Evolutionary conservation across 2,888 invertebrate genomes (phyloP), one percentile per base, ranked within the genome.

Genomic region (Reticulitermes lucifugus): DNA sequence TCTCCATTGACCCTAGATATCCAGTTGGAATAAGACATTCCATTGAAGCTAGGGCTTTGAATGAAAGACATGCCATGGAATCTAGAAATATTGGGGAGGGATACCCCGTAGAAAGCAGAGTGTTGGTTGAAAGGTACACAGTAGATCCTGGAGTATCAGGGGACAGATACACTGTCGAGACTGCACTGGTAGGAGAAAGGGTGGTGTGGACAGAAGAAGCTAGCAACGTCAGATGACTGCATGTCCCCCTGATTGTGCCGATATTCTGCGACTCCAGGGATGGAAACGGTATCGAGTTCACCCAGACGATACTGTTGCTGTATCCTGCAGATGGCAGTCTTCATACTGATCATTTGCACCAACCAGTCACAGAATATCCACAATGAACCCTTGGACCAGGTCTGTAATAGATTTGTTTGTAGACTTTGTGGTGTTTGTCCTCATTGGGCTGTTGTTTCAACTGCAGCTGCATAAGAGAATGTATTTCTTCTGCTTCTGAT

Each of bases 221-320:
- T 70, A 81, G 70, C 25, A 65, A 60, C 25, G 21, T 81, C 43
- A 81, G 81, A 70, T 81, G 81, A 81, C 70, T 81, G 81, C 81
- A 81, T 70, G 81, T 43, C n/a, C 81, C 81, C 70, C 43, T 81
- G 29, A 81, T 81, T 46, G 81, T 81, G 81, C 81, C 81, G 46
- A 46, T 81, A n/a, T 81, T 81, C 25, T 65, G 70, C 7, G 81
- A 70, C 46, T 81, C 25, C 14, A 70, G 81, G 46, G 81, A 81
- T 43, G 80, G 80, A 18, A 41, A 55, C 35, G 80, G 80, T 55
- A 60, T 80, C 59, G 60, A 59, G 60, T 80, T 80, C 51, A 80
- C 80, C 35, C 80, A 80, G 35, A 80, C 80, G 22, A 60, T 80
- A 51, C 46, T 70, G 65, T 70, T 81, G 12, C 65, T 81, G 25